These are phyloP conservation scores for Macaria liturata DNA, from an alignment of 2,888 invertebrate genomes.

Conservation along the genomic window DNA sequence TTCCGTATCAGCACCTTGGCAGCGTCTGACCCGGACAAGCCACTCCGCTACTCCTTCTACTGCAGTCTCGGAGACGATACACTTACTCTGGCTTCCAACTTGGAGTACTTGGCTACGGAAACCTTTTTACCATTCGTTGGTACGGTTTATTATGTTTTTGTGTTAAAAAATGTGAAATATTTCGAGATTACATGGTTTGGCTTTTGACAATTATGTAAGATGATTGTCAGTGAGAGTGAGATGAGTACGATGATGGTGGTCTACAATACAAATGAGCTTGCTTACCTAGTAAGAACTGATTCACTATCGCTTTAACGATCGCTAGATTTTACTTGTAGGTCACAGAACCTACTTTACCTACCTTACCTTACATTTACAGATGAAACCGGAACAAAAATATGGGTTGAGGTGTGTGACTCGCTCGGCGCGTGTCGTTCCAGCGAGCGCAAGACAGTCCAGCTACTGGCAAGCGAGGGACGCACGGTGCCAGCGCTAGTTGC, in stretches of 20 bases:
- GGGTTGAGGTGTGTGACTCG: conserved; percentile 59
- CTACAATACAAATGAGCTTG: too few species aligned
- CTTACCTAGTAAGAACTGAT: too few species aligned
- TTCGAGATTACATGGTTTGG: too few species aligned
- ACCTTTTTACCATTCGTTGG: conserved; percentile 56
- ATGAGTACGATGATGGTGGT: too few species aligned
- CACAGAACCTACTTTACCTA: too few species aligned
- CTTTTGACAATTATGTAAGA: too few species aligned
- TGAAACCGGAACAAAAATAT: conserved; percentile 44
- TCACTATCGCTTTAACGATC: too few species aligned
- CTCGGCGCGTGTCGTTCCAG: conserved; percentile 52
- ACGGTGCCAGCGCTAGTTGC: conserved; percentile 41
- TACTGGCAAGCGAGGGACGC: conserved; percentile 43
- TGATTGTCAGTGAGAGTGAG: too few species aligned
- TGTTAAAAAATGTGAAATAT: too few species aligned
- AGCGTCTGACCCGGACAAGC: conserved; percentile 43
- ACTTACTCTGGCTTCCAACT: conserved; percentile 47
- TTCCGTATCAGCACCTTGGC: conserved; percentile 54
- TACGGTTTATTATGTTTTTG: conserved; percentile 29
- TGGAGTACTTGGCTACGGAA: conserved; percentile 53
- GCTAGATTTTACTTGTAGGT: too few species aligned
- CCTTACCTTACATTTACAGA: conserved; percentile 38
- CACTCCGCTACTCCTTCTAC: conserved; percentile 53
- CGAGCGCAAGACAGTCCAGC: conserved; percentile 24
- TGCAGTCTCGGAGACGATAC: conserved; percentile 45